Evolutionary conservation across 1,140 invertebrate genomes (phyloP).

Genomic region (Heterodera carotae): DNA sequence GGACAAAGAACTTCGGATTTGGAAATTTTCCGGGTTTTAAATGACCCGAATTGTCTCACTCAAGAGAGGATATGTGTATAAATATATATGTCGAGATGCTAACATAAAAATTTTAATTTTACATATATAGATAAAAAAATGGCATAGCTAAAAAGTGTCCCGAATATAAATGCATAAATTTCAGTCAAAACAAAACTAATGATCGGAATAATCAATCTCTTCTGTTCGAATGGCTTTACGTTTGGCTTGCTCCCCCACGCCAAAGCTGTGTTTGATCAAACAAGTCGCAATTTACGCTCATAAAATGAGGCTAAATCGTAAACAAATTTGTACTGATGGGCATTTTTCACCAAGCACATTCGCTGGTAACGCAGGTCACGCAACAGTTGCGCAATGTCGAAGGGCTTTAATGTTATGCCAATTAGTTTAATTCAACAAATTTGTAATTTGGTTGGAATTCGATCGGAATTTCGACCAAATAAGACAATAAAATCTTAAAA

Average conservation of each 20-base stretch:
- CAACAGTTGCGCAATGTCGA: conserved; percentile 49
- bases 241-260: no score
- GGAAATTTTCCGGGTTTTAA: neutral
- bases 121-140: neutral
- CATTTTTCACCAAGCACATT: conserved; percentile 50
- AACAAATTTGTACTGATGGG: conserved; percentile 45
- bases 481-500: no score
- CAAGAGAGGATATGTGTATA: no score
- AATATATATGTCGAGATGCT: neutral
- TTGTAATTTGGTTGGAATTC: neutral
- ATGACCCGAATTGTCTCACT: no score
- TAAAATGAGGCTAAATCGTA: conserved; percentile 42
- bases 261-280: conserved; percentile 35
- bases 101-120: neutral
- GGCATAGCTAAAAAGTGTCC: neutral
- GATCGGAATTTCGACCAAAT: no score
- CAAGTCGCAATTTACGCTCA: conserved; percentile 48
- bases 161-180: neutral
- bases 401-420: conserved; percentile 21
- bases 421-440: neutral
- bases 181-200: neutral
- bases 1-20: no score
- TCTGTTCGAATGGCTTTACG: no score
- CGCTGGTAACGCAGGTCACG: conserved; percentile 48
- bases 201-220: no score